Evolutionary conservation across 2,888 invertebrate genomes (phyloP).

Genomic region (Globia sparganii): DNA sequence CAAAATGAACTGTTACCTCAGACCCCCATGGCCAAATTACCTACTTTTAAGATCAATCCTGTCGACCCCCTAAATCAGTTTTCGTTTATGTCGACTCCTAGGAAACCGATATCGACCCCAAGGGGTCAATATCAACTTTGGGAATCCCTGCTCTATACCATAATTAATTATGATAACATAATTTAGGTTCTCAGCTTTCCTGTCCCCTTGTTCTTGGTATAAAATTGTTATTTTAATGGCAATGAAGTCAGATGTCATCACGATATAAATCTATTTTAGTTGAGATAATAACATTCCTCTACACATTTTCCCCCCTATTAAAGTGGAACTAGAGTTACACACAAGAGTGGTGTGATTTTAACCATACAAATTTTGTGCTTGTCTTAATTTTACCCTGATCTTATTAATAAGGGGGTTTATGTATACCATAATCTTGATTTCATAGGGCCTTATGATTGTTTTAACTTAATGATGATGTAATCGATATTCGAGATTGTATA

Average conservation of each 20-base stretch:
- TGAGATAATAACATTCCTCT: neutral
- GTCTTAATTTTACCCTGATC: neutral
- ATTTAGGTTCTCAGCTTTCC: neutral
- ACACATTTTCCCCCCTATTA: neutral
- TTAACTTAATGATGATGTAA: neutral
- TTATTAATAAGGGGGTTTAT: neutral
- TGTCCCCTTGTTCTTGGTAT: neutral
- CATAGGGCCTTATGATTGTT: neutral
- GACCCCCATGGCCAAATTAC: too few species aligned
- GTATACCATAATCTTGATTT: neutral
- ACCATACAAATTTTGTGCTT: neutral
- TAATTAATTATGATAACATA: neutral
- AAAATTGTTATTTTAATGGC: constrained; percentile 6
- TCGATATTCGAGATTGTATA: neutral
- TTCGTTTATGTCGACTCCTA: too few species aligned
- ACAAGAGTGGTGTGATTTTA: neutral
- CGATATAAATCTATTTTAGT: neutral
- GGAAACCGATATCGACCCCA: too few species aligned
- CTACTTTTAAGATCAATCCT: too few species aligned
- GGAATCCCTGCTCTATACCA: too few species aligned
- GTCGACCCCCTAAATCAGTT: too few species aligned
- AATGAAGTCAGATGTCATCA: neutral
- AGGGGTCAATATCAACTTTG: too few species aligned
- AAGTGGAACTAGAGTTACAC: neutral
- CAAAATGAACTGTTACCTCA: too few species aligned